These are phyloP conservation scores for Tetraodon nigroviridis DNA, from an alignment of 2,113 vertebrate genomes.

Conservation along the genomic window DNA sequence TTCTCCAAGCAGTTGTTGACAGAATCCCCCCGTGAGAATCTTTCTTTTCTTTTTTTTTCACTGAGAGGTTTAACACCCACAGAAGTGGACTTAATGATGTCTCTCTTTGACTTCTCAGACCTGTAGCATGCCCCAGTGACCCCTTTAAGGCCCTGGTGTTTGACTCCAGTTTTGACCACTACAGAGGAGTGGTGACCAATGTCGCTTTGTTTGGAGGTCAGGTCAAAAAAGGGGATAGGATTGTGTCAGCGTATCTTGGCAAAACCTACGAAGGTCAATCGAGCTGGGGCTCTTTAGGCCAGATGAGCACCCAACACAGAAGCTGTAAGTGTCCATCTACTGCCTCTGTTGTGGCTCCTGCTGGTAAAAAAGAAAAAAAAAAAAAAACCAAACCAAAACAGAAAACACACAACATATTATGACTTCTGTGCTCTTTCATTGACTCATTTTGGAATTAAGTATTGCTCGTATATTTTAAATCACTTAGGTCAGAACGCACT, in stretches of 20 bases:
- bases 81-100: background rate
- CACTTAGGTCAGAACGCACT: no score
- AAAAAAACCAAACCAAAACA: no score
- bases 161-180: conserved; percentile 93
- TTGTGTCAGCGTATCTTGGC: conserved; percentile 80
- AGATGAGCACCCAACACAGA: conserved; percentile 79
- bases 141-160: conserved; percentile 90
- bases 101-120: conserved; percentile 66
- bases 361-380: background rate
- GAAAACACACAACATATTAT: background rate
- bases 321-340: conserved; percentile 70
- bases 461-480: no score
- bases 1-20: conserved; percentile 85
- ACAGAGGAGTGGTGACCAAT: conserved; percentile 89
- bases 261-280: conserved; percentile 91
- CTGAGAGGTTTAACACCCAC: background rate
- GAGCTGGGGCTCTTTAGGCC: conserved; percentile 90
- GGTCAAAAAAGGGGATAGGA: conserved; percentile 84
- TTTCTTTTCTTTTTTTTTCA: background rate
- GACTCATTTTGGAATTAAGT: no score
- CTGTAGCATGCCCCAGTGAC: conserved; percentile 65
- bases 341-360: background rate
- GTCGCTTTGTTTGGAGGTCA: conserved; percentile 85
- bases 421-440: no score
- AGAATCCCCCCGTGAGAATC: conserved; percentile 89